Percentiles rank a stretch among this genome's conserved stretches.
Conservation (phyloP, 1,140 invertebrate genomes). For the Tetramorium alpestre region DNA sequence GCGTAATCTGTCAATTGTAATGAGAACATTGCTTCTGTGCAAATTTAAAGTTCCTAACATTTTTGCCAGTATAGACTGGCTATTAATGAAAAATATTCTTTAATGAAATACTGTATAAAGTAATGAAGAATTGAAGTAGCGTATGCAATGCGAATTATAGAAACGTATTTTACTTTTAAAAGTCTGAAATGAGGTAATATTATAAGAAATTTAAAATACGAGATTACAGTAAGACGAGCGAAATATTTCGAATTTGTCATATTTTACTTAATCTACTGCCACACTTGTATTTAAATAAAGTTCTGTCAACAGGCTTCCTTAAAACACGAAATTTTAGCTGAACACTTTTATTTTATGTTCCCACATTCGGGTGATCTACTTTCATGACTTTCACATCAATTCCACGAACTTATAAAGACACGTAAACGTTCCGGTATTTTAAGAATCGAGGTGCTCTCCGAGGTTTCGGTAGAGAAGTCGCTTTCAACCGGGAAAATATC, state of each 20-base stretch:
- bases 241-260: neutral
- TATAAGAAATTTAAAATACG: neutral
- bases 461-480: neutral
- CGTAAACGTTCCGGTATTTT: neutral
- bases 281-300: neutral
- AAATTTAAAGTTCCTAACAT: neutral
- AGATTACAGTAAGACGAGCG: neutral
- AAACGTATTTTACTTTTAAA: neutral
- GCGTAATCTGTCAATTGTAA: neutral
- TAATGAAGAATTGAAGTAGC: neutral
- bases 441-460: neutral
- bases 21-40: neutral
- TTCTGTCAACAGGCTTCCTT: neutral
- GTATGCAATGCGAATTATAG: neutral
- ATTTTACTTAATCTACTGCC: neutral
- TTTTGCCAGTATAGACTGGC: neutral
- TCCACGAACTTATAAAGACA: neutral
- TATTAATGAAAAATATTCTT: neutral
- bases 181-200: neutral
- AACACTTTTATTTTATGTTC: neutral
- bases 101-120: neutral
- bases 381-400: slow-evolving; percentile 8
- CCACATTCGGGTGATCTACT: neutral
- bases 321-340: neutral
- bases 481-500: neutral